A percentile compares a stretch with the other conserved stretches of the same genome.
Evolutionary conservation across 2,113 vertebrate species (phyloP).

Genomic region (Grallaria varia): DNA sequence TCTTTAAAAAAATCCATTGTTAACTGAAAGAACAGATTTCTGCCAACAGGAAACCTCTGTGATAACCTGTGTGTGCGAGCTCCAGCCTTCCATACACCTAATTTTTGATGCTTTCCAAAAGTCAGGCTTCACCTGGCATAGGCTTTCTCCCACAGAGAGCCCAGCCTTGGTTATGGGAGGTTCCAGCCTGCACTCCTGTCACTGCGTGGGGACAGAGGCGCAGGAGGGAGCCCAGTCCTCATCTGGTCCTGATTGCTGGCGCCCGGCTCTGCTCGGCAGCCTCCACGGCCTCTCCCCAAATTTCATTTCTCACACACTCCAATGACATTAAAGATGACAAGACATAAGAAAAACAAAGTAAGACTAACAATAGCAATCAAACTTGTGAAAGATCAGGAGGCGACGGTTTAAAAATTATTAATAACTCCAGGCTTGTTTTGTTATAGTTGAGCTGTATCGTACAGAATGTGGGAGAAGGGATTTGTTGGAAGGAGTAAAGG

Average conservation of each 20-base stretch:
- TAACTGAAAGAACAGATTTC: not conserved
- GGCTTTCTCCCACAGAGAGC: not conserved
- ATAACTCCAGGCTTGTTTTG: conserved; percentile 28
- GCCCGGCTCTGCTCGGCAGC: not conserved
- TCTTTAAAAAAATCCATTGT: not conserved
- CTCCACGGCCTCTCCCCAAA: not conserved
- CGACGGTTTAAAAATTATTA: not conserved
- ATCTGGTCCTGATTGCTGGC: not conserved
- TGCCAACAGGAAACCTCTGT: not conserved
- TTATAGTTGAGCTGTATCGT: not conserved
- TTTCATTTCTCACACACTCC: conserved; percentile 3
- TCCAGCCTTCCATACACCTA: not conserved
- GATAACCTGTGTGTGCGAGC: not conserved
- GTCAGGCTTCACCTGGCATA: not conserved
- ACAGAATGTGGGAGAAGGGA: not conserved
- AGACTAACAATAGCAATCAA: conserved; percentile 34
- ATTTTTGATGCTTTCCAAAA: not conserved
- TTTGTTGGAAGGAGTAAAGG: not conserved
- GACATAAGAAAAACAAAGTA: conserved; percentile 9
- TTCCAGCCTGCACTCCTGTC: not conserved
- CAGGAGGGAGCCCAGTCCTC: not conserved
- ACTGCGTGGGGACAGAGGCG: not conserved
- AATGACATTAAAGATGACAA: not conserved
- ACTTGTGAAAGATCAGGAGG: conserved; percentile 21
- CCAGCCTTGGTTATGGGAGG: not conserved